Evolutionary conservation across 2,113 vertebrate genomes (phyloP).

Genomic region (Uropsilus gracilis): DNA sequence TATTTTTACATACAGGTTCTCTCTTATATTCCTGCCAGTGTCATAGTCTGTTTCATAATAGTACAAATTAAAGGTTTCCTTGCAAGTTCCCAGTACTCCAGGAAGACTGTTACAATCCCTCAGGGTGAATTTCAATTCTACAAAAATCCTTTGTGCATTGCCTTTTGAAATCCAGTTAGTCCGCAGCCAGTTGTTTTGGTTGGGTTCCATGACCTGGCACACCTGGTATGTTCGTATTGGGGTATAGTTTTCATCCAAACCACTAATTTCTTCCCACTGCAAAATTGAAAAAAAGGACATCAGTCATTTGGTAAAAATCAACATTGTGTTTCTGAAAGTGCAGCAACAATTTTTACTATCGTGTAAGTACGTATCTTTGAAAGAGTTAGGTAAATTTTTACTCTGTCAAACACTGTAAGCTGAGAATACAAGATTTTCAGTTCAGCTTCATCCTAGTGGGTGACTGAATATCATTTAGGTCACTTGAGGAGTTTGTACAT

Average conservation of each 20-base stretch:
- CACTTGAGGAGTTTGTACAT: background rate
- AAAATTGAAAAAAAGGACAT: slow-evolving; percentile 82
- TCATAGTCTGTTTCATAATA: slow-evolving; percentile 99
- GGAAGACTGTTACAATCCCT: slow-evolving; percentile 99
- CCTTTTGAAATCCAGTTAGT: slow-evolving; percentile 99
- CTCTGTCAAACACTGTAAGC: background rate
- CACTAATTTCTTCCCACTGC: slow-evolving; percentile 99
- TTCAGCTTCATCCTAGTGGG: background rate
- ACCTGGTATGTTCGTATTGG: slow-evolving; percentile 99
- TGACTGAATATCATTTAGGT: background rate
- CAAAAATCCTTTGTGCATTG: slow-evolving; percentile 99
- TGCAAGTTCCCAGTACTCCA: slow-evolving; percentile 98
- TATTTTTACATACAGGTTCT: slow-evolving; percentile 98
- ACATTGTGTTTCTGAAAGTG: background rate
- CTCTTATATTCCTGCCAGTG: slow-evolving; percentile 96
- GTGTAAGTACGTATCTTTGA: background rate
- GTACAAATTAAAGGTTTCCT: slow-evolving; percentile 99
- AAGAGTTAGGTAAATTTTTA: background rate
- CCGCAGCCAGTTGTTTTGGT: slow-evolving; percentile 99
- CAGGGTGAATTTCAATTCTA: slow-evolving; percentile 99
- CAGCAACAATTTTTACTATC: background rate
- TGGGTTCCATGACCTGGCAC: slow-evolving; percentile 99
- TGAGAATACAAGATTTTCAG: background rate
- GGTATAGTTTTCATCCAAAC: slow-evolving; percentile 99
- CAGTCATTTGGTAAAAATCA: slow-evolving; percentile 67